Conservation (phyloP, 23 tunicate genomes). For the Ciona savignyi region DNA sequence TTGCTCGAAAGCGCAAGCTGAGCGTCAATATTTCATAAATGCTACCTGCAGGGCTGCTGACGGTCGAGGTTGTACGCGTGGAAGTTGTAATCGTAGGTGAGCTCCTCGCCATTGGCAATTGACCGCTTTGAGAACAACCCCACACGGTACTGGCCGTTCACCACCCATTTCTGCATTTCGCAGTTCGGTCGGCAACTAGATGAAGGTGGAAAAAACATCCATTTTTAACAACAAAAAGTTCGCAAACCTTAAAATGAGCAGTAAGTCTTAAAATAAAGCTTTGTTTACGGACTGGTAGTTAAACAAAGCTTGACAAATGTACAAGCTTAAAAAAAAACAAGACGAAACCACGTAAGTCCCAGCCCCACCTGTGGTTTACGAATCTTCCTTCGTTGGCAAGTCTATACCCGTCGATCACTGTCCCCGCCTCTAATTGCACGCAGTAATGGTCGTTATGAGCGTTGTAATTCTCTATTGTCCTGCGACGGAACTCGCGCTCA, state of each 20-base stretch:
- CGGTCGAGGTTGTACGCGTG: slow-evolving; percentile 32
- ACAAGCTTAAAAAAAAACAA: too few relatives aligned
- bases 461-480: slow-evolving; percentile 46
- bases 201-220: too few relatives aligned
- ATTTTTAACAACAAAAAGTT: too few relatives aligned
- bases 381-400: slow-evolving; percentile 60
- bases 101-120: slow-evolving; percentile 46
- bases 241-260: too few relatives aligned
- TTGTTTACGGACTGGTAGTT: too few relatives aligned
- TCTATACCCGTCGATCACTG: slow-evolving; percentile 38
- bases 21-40: not conserved
- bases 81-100: slow-evolving; percentile 67
- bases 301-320: too few relatives aligned
- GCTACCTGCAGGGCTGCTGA: slow-evolving; percentile 60
- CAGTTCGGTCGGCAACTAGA: slow-evolving; percentile 89
- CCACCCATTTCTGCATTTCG: slow-evolving; percentile 70
- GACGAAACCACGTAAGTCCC: too few relatives aligned
- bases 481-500: slow-evolving; percentile 48
- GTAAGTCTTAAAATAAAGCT: too few relatives aligned
- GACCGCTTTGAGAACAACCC: slow-evolving; percentile 47
- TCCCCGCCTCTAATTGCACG: slow-evolving; percentile 37
- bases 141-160: slow-evolving; percentile 42
- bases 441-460: slow-evolving; percentile 50
- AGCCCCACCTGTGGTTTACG: slow-evolving; percentile 79
- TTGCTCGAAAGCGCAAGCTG: not conserved